Base-by-base conservation (phyloP, 2,797 vertebrate genomes). In the Sebastes minor region DNA sequence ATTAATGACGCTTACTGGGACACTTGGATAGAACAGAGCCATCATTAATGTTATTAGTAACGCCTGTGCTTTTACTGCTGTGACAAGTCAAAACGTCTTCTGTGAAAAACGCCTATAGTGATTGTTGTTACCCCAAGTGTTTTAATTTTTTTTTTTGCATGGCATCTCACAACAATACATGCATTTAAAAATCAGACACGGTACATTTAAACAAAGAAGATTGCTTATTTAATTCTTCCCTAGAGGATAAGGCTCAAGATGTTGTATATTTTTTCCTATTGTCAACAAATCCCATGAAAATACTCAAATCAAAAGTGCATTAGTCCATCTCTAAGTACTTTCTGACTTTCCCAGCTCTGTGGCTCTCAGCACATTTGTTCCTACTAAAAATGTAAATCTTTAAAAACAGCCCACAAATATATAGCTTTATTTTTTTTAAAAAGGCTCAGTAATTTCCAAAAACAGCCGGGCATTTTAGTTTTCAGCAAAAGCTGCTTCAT, bases 1-100 rank as follows among this genome's bases (percentile, higher is more conserved):
- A 62, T 86, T 10, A 74, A 74, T n/a, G 70, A 74, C 20, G 61
- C 49, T 63, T 56, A 35, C 5, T 23, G 49, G 30, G 49, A 74
- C 33, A 30, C 20, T 55, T 25, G 20, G 61, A 22, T 32, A 57
- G 35, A 70, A 42, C 70, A 46, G 64, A 52, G 60, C 46, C 23
- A 27, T 57, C 42, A 53, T 57, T 65, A 38, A 38, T 61, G 20
- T 59, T 65, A 66, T 61, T 65, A 33, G 71, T 49, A n/a, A 59
- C 38, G 62, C 20, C 13, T 62, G 42, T 82, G 63, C 53, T 62
- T 78, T 73, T 49, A 27, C 38, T 64, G 12, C 32, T 27, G 22
- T 46, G 65, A 64, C 35, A 32, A 42, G 71, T 35, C 49, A 23
- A 18, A 61, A 16, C 18, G 23, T 61, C 30, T 52, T 60, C 42